Conservation (phyloP, 2,888 invertebrate genomes). For the Crocallis elinguaria region DNA sequence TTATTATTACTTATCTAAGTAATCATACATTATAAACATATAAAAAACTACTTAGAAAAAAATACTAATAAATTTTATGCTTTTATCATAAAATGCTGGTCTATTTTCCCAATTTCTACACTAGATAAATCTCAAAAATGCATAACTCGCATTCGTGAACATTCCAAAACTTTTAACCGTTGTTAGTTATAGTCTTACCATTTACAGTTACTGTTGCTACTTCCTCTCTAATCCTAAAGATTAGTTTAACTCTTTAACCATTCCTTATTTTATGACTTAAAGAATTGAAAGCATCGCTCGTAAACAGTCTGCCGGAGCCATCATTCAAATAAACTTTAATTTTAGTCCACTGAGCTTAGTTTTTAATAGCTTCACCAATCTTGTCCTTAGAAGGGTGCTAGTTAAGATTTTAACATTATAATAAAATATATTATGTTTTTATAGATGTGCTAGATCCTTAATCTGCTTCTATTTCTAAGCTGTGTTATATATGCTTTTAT, state of each 20-base stretch:
- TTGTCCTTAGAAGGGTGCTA: constrained; percentile 28
- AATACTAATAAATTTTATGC: no score
- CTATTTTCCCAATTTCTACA: no score
- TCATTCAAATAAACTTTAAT: constrained; percentile 39
- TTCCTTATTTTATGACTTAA: constrained; percentile 40
- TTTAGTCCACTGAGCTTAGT: constrained; percentile 33
- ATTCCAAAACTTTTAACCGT: constrained; percentile 9
- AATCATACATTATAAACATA: no score
- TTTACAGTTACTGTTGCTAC: constrained; percentile 23
- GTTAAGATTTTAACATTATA: constrained; percentile 33
- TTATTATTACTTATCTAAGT: no score
- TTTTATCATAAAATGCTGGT: no score
- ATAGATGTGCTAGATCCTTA: constrained; percentile 19
- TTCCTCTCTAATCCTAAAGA: constrained; percentile 33
- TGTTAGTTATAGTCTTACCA: constrained; percentile 15
- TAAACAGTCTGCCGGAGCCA: constrained; percentile 37
- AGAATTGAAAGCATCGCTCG: constrained; percentile 41
- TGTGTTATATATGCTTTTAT: no score
- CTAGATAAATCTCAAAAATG: no score
- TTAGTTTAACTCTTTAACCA: constrained; percentile 38
- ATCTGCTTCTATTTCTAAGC: neutral
- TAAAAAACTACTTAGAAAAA: no score
- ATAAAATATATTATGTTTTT: constrained; percentile 29
- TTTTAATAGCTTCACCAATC: constrained; percentile 35
- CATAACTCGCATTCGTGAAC: neutral